Conservation (phyloP, 2,888 invertebrate species). For the Loripinus fragilis region DNA sequence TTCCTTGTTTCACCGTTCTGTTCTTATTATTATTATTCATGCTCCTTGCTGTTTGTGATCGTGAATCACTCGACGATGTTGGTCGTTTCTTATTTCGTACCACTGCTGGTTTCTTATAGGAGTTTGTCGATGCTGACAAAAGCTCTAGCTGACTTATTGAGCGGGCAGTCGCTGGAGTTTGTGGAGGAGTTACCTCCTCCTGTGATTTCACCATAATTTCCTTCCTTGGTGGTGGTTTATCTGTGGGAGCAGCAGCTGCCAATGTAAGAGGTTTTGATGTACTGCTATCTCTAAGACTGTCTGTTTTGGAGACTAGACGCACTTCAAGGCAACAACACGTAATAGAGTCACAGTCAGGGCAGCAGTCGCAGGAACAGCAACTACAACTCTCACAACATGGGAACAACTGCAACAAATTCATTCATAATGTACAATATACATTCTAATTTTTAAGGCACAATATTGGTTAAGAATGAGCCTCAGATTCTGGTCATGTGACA, state of each 20-base stretch:
- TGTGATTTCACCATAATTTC: background rate
- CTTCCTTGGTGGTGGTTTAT: background rate
- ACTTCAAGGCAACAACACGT: conserved; percentile 58
- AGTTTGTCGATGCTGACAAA: background rate
- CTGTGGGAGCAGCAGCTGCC: background rate
- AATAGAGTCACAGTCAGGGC: conserved; percentile 43
- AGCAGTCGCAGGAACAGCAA: conserved; percentile 38
- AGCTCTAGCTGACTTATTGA: background rate
- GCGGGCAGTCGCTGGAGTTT: background rate
- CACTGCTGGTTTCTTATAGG: background rate
- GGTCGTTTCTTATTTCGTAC: background rate
- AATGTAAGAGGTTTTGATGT: background rate
- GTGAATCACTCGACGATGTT: background rate
- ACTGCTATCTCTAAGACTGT: background rate
- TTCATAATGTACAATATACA: too few relatives aligned
- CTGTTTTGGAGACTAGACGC: conserved; percentile 43
- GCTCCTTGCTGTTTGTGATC: background rate
- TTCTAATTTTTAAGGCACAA: too few relatives aligned
- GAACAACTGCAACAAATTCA: conserved; percentile 25
- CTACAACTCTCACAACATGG: conserved; percentile 32
- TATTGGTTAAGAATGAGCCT: too few relatives aligned
- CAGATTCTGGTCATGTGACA: too few relatives aligned
- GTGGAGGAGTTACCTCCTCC: background rate
- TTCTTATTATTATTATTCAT: background rate
- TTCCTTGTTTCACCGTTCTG: background rate